Base-by-base conservation (phyloP, 2,113 vertebrate genomes). In the Seriola aureovittata region DNA sequence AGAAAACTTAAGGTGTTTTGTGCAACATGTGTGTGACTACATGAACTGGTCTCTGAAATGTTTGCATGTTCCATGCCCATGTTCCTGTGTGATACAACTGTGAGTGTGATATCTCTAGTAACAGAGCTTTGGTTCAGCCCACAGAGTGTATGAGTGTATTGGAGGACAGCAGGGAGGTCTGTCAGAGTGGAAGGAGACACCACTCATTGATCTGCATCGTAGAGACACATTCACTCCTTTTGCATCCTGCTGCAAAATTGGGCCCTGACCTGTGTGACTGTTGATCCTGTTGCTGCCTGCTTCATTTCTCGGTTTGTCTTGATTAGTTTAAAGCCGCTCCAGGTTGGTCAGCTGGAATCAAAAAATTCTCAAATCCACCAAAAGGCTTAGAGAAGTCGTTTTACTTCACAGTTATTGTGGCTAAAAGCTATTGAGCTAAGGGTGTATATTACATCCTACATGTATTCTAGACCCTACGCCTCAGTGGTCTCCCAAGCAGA, bases 201-300 rank as follows among this genome's bases (percentile, higher is more conserved):
- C 77, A 0, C 8, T 16, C 0, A 71, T 83, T 58, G 73, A 91
- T 6, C 67, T 81, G 25, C 36, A 10, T 9, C 71, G 9, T 1
- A 50, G 16, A 38, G 23, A 78, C 34, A 66, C 19, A 0, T 13
- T 76, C 52, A 81, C 2, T 17, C 66, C 40, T 8, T 65, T 79
- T 19, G n/a, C 23, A 13, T 85, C 84, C 82, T 93, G 93, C 84
- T 93, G 93, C 58, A 87, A 58, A 60, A 54, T 69, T 2, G 76
- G 83, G 32, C 72, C 77, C 19, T 90, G 4, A 90, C 8, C 11
- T 55, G 21, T 46, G 12, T 48, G 23, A 13, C 29, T 40, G 13
- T 25, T 58, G n/a, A 0, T 5, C 17, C 21, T 10, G 17, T 4
- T 5, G 5, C 36, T 73, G 52, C 55, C 44, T 36, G 21, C 60